Evolutionary conservation across 2,113 vertebrate species (phyloP), one percentile per base, ranked within the genome.

Genomic region (Myotis davidii): DNA sequence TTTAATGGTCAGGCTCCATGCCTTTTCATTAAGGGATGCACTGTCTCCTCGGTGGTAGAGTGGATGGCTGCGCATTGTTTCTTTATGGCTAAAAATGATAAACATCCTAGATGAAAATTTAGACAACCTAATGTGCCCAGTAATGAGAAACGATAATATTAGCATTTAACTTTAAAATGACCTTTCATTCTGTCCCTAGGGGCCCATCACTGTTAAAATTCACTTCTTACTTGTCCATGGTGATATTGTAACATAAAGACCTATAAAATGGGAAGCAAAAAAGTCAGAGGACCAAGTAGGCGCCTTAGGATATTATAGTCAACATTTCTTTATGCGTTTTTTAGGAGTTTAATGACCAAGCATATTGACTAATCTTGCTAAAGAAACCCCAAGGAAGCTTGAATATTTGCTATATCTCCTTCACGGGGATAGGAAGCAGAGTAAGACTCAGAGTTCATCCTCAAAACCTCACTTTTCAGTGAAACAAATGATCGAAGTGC

Each of bases 91-190:
- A 94, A 94, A 94, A 94, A 94, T 91, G 89, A 94, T 91, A 95
- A 97, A 97, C 88, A 94, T 83, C 48, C 90, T 88, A 85, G 59
- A 94, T 65, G 91, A 94, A 96, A 95, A 52, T 70, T 73, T 89
- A 90, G 45, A 86, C 70, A 96, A 95, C 25, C 18, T 95, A 85
- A 89, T 64, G 54, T 82, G 48, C 37, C 78, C 54, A 72, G 81
- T 90, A 86, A 91, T 92, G 81, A 95, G 76, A 78, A 94, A 97
- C 78, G 59, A 64, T 97, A 96, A 85, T 90, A 88, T 94, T 97
- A 92, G 67, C 85, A 82, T 94, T 97, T 97, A 97, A 96, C 91
- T 95, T 97, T 85, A 78, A 97, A 95, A 90, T 79, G 92, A 90
- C 92, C 92, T 97, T 98, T 96, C 77, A 59, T 93, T 65, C 86